Conservation (phyloP, 2,797 vertebrate genomes). For the Molossus molossus region DNA sequence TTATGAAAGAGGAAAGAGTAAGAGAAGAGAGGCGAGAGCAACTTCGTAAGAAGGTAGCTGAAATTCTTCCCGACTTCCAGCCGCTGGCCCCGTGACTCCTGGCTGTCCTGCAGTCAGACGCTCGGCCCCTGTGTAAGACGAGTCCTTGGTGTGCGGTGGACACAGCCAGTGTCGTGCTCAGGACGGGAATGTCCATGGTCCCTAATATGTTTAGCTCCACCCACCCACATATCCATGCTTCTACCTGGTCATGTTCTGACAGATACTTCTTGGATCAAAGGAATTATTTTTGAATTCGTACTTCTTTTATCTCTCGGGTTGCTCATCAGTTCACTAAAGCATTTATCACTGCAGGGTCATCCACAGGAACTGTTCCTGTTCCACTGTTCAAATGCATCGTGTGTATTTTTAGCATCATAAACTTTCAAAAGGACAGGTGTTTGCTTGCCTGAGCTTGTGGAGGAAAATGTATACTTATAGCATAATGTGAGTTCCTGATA, state of each 20-base stretch:
- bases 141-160: background rate
- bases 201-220: fast-evolving
- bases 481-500: background rate
- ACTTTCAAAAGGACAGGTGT: constrained; percentile 68
- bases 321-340: constrained; percentile 28
- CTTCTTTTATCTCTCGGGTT: constrained; percentile 38
- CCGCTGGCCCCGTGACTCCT: background rate
- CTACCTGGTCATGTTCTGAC: background rate
- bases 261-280: background rate
- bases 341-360: constrained; percentile 33
- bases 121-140: background rate
- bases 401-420: constrained; percentile 64
- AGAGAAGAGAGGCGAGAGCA: constrained; percentile 92
- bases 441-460: constrained; percentile 48
- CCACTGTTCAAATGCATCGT: constrained; percentile 29
- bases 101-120: fast-evolving
- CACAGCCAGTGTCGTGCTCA: background rate
- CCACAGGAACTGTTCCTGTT: background rate
- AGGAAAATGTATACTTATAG: background rate
- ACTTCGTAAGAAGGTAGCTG: constrained; percentile 93
- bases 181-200: fast-evolving
- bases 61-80: constrained; percentile 95
- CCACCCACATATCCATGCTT: fast-evolving
- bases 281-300: constrained; percentile 20
- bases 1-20: constrained; percentile 91